phyloP scores from a whole-genome alignment of 2,113 vertebrate genomes.

The Heteronetta atricapilla region DNA sequence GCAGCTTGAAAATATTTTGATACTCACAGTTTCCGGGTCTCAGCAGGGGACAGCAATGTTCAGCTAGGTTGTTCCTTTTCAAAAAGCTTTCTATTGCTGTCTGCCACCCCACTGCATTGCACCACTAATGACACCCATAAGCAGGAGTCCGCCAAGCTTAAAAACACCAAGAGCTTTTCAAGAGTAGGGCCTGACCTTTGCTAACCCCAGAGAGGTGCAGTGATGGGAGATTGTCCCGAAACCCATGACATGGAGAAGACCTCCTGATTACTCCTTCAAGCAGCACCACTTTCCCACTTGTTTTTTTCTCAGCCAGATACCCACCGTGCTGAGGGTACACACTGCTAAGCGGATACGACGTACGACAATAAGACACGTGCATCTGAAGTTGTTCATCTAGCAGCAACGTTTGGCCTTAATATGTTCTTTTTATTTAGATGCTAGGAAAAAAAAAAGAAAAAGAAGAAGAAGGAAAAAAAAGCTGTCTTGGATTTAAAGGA shows the following conservation, averaged over 20 bases:
- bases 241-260: not conserved
- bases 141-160: not conserved
- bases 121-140: not conserved
- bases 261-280: not conserved
- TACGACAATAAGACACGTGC: not conserved
- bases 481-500: not conserved
- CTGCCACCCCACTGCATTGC: not conserved
- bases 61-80: not conserved
- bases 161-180: not conserved
- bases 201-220: not conserved
- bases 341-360: not conserved
- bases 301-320: not conserved
- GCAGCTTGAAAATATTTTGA: not conserved
- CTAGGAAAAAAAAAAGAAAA: not conserved
- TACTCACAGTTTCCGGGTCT: not conserved
- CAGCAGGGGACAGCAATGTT: not conserved
- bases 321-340: not conserved
- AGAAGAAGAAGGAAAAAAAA: no score
- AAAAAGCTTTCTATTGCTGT: not conserved
- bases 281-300: not conserved
- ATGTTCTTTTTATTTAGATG: not conserved
- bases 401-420: conserved; percentile 30
- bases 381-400: conserved; percentile 56
- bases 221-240: not conserved
- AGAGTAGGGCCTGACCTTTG: not conserved